A percentile compares a stretch with the other conserved stretches of the same genome.
These are phyloP conservation scores for Tychaedon coryphoeus DNA, from an alignment of 2,113 vertebrate genomes.

Conservation along the genomic window DNA sequence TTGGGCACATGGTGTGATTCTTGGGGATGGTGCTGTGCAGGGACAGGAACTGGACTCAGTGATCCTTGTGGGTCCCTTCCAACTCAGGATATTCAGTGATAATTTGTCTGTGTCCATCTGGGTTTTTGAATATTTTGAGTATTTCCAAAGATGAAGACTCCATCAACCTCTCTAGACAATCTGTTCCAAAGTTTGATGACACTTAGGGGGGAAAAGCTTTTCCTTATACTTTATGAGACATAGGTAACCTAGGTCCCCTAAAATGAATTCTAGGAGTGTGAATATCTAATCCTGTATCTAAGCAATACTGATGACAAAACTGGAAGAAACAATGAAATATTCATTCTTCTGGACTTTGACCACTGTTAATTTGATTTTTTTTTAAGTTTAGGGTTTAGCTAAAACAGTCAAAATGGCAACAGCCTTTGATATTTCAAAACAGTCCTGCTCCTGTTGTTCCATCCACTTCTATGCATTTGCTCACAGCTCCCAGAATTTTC, in stretches of 20 bases:
- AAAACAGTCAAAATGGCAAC: neutral
- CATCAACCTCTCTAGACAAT: neutral
- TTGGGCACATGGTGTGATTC: rapidly evolving
- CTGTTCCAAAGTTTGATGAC: neutral
- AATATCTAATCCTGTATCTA: neutral
- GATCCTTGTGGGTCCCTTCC: neutral
- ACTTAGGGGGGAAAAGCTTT: neutral
- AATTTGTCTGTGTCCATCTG: neutral
- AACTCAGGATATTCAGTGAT: neutral
- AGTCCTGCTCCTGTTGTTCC: neutral
- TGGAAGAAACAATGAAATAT: neutral
- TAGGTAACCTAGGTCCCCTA: neutral
- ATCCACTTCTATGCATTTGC: neutral
- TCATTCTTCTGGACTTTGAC: neutral
- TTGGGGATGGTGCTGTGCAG: too few relatives aligned
- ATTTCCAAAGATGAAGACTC: neutral
- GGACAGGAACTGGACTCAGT: rapidly evolving
- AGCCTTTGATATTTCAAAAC: neutral
- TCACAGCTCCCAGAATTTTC: neutral
- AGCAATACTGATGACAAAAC: neutral
- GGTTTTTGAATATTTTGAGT: neutral
- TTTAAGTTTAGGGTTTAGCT: neutral
- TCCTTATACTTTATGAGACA: neutral
- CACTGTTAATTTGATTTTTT: neutral
- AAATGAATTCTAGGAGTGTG: neutral